A percentile compares a stretch with the other conserved stretches of the same genome.
Conservation (phyloP, 2,797 vertebrate genomes). For the Catamblyrhynchus diadema region DNA sequence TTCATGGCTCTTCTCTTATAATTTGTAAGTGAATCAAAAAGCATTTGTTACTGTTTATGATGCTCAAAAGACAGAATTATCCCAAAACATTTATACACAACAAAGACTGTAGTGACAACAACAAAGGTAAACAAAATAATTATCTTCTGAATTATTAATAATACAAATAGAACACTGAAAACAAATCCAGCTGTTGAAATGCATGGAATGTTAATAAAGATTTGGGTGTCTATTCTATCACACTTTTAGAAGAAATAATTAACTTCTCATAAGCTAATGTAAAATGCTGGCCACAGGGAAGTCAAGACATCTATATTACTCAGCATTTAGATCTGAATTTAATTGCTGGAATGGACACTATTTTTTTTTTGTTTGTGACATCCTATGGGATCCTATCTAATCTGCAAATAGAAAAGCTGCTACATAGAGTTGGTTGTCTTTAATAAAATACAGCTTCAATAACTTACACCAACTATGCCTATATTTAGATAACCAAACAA, state of each 20-base stretch:
- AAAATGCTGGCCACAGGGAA: not conserved
- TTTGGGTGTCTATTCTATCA: not conserved
- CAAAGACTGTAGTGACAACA: slow-evolving; percentile 37
- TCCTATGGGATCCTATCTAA: not conserved
- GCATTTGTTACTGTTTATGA: slow-evolving; percentile 78
- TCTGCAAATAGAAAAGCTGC: not conserved
- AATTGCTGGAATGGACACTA: not conserved
- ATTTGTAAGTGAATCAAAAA: slow-evolving; percentile 81
- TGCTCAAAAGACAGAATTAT: slow-evolving; percentile 73
- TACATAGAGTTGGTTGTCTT: not conserved
- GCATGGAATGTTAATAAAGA: not conserved
- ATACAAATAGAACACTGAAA: not conserved
- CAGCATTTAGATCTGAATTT: not conserved
- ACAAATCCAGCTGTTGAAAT: slow-evolving; percentile 19
- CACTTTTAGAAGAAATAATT: not conserved
- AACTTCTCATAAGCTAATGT: not conserved
- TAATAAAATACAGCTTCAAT: not conserved
- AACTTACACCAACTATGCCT: not conserved
- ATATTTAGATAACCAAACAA: not conserved
- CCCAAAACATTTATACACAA: slow-evolving; percentile 65
- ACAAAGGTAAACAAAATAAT: slow-evolving; percentile 44
- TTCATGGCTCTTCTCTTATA: slow-evolving; percentile 77
- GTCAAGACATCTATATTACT: not conserved
- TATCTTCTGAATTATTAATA: slow-evolving; percentile 51
- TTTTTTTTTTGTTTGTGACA: not conserved